Percentiles rank a stretch among this genome's conserved stretches.
These are phyloP conservation scores for Ploceus nigricollis DNA, from an alignment of 2,113 vertebrate species.

Conservation along the genomic window DNA sequence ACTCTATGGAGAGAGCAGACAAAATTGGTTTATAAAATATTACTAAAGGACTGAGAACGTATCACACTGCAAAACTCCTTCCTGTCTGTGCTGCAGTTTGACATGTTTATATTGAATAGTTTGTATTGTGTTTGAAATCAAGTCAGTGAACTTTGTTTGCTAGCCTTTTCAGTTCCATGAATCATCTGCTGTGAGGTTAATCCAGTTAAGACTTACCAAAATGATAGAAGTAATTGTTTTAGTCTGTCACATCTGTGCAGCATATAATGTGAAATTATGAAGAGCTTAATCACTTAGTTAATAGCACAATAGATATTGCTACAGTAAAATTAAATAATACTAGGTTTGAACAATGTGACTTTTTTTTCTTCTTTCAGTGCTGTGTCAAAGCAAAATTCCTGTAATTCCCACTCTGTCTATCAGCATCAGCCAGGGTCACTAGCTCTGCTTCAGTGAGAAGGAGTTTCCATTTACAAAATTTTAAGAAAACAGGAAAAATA, in stretches of 20 bases:
- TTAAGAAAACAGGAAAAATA: background rate
- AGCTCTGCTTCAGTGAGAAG: background rate
- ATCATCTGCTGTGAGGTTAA: background rate
- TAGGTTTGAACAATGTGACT: background rate
- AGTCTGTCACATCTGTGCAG: background rate
- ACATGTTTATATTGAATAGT: background rate
- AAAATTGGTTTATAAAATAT: background rate
- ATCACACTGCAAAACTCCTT: background rate
- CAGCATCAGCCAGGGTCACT: background rate
- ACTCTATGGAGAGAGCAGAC: background rate
- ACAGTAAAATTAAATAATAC: background rate
- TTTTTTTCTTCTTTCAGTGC: background rate
- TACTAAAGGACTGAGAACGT: background rate
- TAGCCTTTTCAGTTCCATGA: background rate
- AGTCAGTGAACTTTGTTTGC: background rate
- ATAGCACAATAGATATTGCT: background rate
- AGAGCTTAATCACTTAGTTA: background rate
- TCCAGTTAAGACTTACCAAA: background rate
- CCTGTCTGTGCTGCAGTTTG: background rate
- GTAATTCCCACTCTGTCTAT: fast-evolving
- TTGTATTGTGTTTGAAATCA: background rate
- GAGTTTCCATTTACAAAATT: background rate
- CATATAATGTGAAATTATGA: background rate
- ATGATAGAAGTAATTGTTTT: background rate
- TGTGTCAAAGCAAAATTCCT: background rate